Conservation (phyloP, 2,113 vertebrate genomes). For the Gymnogyps californianus region DNA sequence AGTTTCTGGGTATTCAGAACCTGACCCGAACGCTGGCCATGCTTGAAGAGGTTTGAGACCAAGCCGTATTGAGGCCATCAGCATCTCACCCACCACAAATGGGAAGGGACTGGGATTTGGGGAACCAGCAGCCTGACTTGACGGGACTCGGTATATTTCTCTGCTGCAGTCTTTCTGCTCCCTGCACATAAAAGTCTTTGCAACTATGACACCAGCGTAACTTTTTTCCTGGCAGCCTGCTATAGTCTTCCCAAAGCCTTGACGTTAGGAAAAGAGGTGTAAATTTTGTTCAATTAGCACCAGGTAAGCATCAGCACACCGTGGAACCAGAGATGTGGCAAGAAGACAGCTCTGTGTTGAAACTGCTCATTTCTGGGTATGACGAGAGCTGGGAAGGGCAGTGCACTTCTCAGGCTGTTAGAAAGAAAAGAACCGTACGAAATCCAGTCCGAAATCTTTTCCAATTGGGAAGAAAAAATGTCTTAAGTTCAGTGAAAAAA, state of each 20-base stretch:
- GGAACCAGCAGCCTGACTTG: not conserved
- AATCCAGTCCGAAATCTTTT: not conserved
- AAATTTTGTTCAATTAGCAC: not conserved
- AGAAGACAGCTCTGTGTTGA: not conserved
- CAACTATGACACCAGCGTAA: not conserved
- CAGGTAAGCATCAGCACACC: not conserved
- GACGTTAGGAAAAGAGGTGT: not conserved
- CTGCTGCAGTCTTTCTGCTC: not conserved
- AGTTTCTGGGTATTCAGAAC: not conserved
- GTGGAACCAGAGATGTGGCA: not conserved
- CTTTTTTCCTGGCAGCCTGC: not conserved
- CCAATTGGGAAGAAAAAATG: not conserved
- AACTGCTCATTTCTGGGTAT: not conserved
- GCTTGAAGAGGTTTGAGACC: not conserved
- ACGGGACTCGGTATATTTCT: not conserved
- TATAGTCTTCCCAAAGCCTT: not conserved
- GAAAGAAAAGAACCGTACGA: not conserved
- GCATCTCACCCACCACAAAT: fast-evolving
- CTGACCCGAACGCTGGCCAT: not conserved
- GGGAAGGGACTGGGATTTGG: not conserved
- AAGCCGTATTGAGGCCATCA: fast-evolving
- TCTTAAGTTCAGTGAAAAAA: not conserved
- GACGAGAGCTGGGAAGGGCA: not conserved
- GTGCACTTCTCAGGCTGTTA: not conserved
- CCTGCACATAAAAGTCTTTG: not conserved